Conservation (phyloP, 2,797 vertebrate species). For the Cynodonichthys magdalenae region DNA sequence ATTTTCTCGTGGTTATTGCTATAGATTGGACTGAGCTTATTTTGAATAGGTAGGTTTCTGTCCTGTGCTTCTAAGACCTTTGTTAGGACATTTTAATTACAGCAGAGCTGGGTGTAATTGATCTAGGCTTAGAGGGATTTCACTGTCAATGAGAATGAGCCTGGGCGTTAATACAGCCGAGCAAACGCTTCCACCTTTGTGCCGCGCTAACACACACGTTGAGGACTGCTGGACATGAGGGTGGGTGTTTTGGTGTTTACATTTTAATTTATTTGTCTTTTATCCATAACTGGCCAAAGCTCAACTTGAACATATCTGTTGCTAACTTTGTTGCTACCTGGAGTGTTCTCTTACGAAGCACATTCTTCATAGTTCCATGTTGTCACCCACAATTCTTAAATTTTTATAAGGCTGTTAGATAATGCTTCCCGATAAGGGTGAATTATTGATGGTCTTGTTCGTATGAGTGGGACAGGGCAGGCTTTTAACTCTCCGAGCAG, state of each 20-base stretch:
- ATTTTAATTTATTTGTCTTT: slow-evolving; percentile 49
- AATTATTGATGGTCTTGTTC: slow-evolving; percentile 84
- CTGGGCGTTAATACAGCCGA: slow-evolving; percentile 75
- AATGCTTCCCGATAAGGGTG: slow-evolving; percentile 80
- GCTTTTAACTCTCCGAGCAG: slow-evolving; percentile 81
- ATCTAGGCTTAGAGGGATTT: slow-evolving; percentile 82
- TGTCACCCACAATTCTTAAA: slow-evolving; percentile 78
- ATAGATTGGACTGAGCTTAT: slow-evolving; percentile 65
- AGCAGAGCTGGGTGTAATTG: slow-evolving; percentile 80
- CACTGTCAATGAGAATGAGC: slow-evolving; percentile 76
- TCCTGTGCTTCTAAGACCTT: slow-evolving; percentile 77
- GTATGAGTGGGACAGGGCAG: slow-evolving; percentile 76
- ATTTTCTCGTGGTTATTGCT: slow-evolving; percentile 58
- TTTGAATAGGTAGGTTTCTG: slow-evolving; percentile 67
- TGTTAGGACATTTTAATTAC: slow-evolving; percentile 84
- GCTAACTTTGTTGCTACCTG: slow-evolving; percentile 59
- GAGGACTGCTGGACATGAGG: slow-evolving; percentile 14
- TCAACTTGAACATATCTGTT: slow-evolving; percentile 50
- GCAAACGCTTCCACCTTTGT: slow-evolving; percentile 69
- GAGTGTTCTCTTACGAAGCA: slow-evolving; percentile 66
- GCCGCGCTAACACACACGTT: slow-evolving; percentile 33
- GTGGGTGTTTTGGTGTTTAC: slow-evolving; percentile 41
- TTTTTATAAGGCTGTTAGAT: slow-evolving; percentile 82
- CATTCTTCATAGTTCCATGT: slow-evolving; percentile 68
- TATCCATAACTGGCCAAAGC: slow-evolving; percentile 21